These are phyloP conservation scores for Aelia acuminata DNA, from an alignment of 2,888 invertebrate genomes.

Conservation along the genomic window DNA sequence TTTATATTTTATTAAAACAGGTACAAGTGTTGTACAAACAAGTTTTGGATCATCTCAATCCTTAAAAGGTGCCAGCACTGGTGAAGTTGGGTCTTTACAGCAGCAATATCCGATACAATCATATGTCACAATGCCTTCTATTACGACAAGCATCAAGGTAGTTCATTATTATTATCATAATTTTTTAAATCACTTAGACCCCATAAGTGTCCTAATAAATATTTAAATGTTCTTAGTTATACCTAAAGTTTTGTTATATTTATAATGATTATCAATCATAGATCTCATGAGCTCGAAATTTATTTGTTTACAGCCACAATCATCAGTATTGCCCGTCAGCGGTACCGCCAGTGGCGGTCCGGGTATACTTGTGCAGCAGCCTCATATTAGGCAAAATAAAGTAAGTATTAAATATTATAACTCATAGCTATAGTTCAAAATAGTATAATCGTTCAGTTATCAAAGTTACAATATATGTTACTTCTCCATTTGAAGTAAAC, in stretches of 20 bases:
- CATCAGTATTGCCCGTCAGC: constrained; percentile 63
- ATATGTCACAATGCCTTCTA: constrained; percentile 65
- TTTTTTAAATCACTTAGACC: not conserved
- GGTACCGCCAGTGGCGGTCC: constrained; percentile 65
- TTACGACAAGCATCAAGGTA: constrained; percentile 65
- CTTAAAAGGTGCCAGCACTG: constrained; percentile 61
- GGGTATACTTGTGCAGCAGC: constrained; percentile 61
- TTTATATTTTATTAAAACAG: not conserved
- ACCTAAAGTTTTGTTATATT: not conserved
- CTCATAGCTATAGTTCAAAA: no score
- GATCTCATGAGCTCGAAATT: not conserved
- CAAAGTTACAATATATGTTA: no score
- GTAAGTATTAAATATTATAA: no score
- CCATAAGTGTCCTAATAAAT: no score
- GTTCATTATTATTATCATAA: not conserved
- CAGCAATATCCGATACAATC: constrained; percentile 61
- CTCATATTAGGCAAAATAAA: constrained; percentile 66
- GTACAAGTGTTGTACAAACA: constrained; percentile 62
- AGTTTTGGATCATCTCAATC: constrained; percentile 60
- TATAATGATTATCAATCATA: not conserved
- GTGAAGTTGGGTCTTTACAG: constrained; percentile 61
- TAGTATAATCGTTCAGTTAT: no score
- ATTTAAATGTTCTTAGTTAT: no score
- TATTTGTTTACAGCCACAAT: constrained; percentile 51
- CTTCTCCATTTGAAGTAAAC: no score